phyloP scores from a whole-genome alignment of 2,797 vertebrate species.

The Anguilla marmorata region DNA sequence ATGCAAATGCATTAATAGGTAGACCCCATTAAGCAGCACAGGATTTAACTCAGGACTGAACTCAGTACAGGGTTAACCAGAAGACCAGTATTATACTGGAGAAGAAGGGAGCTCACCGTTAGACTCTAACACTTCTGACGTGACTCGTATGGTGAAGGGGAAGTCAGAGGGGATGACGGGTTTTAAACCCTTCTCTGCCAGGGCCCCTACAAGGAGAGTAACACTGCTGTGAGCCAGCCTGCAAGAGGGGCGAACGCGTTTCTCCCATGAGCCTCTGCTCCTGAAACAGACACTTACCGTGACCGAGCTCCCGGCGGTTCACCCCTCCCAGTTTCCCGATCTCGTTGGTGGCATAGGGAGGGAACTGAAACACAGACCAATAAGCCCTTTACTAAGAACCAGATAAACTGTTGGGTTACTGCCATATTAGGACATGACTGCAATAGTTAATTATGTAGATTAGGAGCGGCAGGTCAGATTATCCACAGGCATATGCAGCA shows the following conservation, averaged over 20 bases:
- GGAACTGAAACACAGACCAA: conserved; percentile 77
- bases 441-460: neutral
- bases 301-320: conserved; percentile 93
- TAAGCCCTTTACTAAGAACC: neutral
- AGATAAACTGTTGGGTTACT: neutral
- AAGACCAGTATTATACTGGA: neutral
- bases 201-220: conserved; percentile 76
- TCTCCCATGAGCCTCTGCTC: conserved; percentile 18
- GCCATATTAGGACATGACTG: neutral
- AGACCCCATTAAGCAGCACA: neutral
- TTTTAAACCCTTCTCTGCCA: conserved; percentile 91
- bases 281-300: conserved; percentile 75
- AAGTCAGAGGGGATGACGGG: conserved; percentile 91
- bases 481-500: neutral
- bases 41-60: neutral
- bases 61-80: neutral
- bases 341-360: conserved; percentile 97
- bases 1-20: neutral
- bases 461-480: neutral
- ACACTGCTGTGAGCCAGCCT: conserved; percentile 2
- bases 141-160: conserved; percentile 94
- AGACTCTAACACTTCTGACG: conserved; percentile 96
- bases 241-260: neutral
- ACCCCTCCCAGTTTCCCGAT: conserved; percentile 83
- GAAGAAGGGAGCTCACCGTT: conserved; percentile 74